Evolutionary conservation across 64 coral and sea anemone genomes (phyloP), one percentile per base, ranked within the genome.

Genomic region (Pocillopora verrucosa): DNA sequence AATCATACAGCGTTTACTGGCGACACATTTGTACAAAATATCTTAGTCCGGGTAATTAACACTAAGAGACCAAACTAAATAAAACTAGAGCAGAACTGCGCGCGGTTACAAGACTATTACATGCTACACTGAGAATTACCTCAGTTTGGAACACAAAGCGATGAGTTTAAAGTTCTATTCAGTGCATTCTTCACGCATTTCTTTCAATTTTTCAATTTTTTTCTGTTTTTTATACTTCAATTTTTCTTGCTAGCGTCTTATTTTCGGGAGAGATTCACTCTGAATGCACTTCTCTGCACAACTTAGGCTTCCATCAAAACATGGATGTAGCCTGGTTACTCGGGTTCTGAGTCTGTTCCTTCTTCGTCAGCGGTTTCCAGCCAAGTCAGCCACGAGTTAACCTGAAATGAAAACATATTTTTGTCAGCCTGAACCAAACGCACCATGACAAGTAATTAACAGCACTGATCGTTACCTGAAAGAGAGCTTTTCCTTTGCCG

Each of bases 301-400:
- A 41, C 36, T 36, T 20, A 7, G 41, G 41, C 7, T 56, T 34
- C 36, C 35, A 9, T 11, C 0, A 0, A 17, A 13, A 11, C 11
- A 1, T 13, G 16, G 64, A 57, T 0, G 9, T 3, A 11, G 20
- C 65, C 68, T 72, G 82, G 38, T 86, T 91, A 99, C 80, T 99
- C 97, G 24, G 94, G 91, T 91, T 99, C 97, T 79, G 97, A 99
- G 69, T 99, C 97, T 12, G 97, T 91, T n/a, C 97, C 94, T 65
- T 99, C 97, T 59, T 99, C 97, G 11, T 95, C 97, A 75, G 97
- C 97, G 17, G 97, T 99, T 65, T 99, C 97, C 57, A 99, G 75
- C 97, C 97, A 99, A 2, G 97, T 99, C 38, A 99, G 85, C 97
- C 97, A 99, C 38, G 97, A 88, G 74, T 99, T 99, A 58, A 99